These are phyloP conservation scores for Acyrthosiphon pisum DNA, from an alignment of 1,140 invertebrate genomes.

Conservation along the genomic window DNA sequence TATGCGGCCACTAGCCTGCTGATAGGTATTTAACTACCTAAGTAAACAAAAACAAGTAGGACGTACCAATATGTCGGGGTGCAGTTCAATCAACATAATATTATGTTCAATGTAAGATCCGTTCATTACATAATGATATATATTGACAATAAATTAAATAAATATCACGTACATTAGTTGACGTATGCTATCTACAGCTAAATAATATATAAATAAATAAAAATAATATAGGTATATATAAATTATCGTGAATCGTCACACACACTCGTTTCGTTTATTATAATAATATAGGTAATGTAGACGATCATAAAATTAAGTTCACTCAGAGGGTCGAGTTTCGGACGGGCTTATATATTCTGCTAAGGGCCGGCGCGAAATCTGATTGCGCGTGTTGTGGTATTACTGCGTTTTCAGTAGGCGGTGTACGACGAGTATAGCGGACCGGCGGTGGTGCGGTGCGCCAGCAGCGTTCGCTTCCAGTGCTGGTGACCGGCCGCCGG, in stretches of 20 bases:
- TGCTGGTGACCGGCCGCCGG: slow-evolving; percentile 12
- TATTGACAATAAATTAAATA: background rate
- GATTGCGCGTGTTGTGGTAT: background rate
- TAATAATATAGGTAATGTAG: background rate
- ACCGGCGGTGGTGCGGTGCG: slow-evolving; percentile 29
- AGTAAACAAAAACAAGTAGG: background rate
- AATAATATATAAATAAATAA: background rate
- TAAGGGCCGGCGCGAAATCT: background rate
- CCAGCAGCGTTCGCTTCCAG: slow-evolving; percentile 40
- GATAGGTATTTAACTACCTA: background rate
- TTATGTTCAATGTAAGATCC: background rate
- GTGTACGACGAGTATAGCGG: slow-evolving; percentile 33
- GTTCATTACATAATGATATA: background rate
- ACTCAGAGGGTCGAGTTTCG: background rate
- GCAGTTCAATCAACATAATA: background rate
- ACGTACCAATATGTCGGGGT: background rate
- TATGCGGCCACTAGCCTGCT: background rate
- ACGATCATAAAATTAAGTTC: background rate
- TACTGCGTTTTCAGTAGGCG: background rate
- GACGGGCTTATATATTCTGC: too few species aligned
- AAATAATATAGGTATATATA: background rate
- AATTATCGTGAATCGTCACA: background rate
- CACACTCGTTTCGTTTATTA: background rate
- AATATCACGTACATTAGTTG: background rate
- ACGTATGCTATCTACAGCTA: background rate